Percentiles rank a stretch among this genome's conserved stretches.
Evolutionary conservation across 2,888 invertebrate species (phyloP).

Genomic region (Nebria salina): DNA sequence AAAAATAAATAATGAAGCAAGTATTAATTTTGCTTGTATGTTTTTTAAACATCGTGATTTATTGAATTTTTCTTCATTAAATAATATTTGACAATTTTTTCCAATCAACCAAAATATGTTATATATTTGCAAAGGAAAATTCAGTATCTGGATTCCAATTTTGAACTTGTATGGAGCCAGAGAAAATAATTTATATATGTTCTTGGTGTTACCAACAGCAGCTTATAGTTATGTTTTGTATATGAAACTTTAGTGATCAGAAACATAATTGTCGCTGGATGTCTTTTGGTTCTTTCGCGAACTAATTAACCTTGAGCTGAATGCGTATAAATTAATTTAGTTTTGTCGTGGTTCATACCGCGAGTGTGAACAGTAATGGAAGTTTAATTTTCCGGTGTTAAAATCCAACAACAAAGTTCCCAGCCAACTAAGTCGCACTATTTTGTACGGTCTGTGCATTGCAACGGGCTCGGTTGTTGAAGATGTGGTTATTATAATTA

Average conservation of each 20-base stretch:
- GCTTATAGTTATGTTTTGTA: not conserved
- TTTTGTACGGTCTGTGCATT: constrained; percentile 11
- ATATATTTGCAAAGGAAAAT: too few relatives aligned
- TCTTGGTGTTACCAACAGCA: too few relatives aligned
- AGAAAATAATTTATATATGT: too few relatives aligned
- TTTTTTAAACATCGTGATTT: too few relatives aligned
- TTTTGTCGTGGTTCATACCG: not conserved
- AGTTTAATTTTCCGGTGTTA: constrained; percentile 39
- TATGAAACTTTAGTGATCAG: not conserved
- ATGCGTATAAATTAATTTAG: not conserved
- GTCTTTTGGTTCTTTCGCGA: not conserved
- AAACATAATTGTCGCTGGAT: not conserved
- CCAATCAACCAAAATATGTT: too few relatives aligned
- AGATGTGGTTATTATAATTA: not conserved
- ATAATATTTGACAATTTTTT: too few relatives aligned
- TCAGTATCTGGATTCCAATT: too few relatives aligned
- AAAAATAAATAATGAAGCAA: too few relatives aligned
- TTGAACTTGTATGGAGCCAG: too few relatives aligned
- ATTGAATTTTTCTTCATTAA: too few relatives aligned
- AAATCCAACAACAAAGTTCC: constrained; percentile 37
- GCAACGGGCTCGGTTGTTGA: not conserved
- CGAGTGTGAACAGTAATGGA: constrained; percentile 25
- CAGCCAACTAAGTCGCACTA: constrained; percentile 22
- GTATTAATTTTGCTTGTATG: too few relatives aligned
- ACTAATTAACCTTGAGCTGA: not conserved